Conservation (phyloP, 2,113 vertebrate genomes). For the Lepisosteus osseus region DNA sequence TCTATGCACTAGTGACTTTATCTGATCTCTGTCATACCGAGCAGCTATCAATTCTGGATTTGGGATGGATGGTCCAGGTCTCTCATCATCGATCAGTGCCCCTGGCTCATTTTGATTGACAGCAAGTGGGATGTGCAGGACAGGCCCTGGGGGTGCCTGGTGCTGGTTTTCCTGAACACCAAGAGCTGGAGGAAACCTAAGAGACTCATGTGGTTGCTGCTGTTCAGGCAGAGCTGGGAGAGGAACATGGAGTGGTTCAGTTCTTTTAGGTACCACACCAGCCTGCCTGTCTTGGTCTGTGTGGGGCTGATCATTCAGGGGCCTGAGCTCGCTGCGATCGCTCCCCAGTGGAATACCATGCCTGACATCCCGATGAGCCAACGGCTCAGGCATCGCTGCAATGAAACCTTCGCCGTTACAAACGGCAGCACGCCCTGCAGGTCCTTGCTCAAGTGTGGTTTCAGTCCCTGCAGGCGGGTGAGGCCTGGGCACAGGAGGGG, state of each 20-base stretch:
- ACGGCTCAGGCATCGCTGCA: neutral
- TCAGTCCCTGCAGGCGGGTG: conserved; percentile 10
- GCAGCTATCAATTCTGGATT: conserved; percentile 18
- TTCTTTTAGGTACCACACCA: too few species aligned
- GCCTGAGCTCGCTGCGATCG: conserved; percentile 16
- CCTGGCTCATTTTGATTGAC: neutral
- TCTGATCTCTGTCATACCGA: conserved; percentile 31
- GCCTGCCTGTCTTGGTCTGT: too few species aligned
- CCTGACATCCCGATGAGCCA: conserved; percentile 14
- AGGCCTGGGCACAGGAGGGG: conserved; percentile 21
- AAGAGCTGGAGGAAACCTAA: neutral
- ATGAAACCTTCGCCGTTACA: conserved; percentile 2
- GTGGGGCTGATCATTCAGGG: neutral
- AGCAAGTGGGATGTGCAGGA: neutral
- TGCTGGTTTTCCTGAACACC: conserved; percentile 28
- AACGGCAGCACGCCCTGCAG: neutral
- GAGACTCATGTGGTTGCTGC: conserved; percentile 27
- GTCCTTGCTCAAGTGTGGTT: conserved; percentile 6
- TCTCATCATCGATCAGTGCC: conserved; percentile 48
- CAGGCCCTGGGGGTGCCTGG: conserved; percentile 30
- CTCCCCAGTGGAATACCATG: conserved; percentile 8
- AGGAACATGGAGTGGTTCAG: conserved; percentile 15
- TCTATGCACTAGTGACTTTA: conserved; percentile 47
- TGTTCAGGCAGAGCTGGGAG: conserved; percentile 17
- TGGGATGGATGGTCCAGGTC: conserved; percentile 62